Percentiles rank a stretch among this genome's conserved stretches.
These are phyloP conservation scores for Hydra vulgaris DNA, from an alignment of 30 jellyfish, hydroid and myxozoan species.

Conservation along the genomic window DNA sequence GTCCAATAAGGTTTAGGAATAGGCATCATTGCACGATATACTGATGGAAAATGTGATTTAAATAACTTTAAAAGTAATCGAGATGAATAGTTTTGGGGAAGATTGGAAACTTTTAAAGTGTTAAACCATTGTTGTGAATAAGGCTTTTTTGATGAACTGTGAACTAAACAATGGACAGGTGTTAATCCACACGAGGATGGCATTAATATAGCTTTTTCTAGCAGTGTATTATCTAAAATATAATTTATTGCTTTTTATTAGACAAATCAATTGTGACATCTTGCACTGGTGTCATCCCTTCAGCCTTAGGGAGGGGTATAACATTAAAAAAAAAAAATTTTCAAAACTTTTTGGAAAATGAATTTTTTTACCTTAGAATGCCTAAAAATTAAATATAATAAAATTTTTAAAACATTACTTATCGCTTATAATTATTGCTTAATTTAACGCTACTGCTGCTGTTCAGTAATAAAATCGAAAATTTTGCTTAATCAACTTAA, in stretches of 20 bases:
- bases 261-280: too few relatives aligned
- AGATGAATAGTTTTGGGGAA: slow-evolving; percentile 79
- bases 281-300: too few relatives aligned
- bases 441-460: too few relatives aligned
- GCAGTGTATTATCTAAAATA: slow-evolving; percentile 29
- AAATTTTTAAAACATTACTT: too few relatives aligned
- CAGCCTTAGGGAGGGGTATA: too few relatives aligned
- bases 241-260: not conserved
- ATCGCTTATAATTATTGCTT: too few relatives aligned
- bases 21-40: slow-evolving; percentile 83
- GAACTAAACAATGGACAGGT: slow-evolving; percentile 60
- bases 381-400: too few relatives aligned
- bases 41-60: slow-evolving; percentile 83
- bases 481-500: too few relatives aligned
- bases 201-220: slow-evolving; percentile 48
- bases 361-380: too few relatives aligned
- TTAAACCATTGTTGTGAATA: slow-evolving; percentile 45
- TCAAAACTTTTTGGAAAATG: too few relatives aligned
- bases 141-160: slow-evolving; percentile 38
- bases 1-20: slow-evolving; percentile 61
- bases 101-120: slow-evolving; percentile 56
- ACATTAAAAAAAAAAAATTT: too few relatives aligned
- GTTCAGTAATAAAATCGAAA: too few relatives aligned
- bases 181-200: slow-evolving; percentile 75
- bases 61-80: slow-evolving; percentile 75